These are phyloP conservation scores for Pachyuromys duprasi DNA, from an alignment of 2,797 vertebrate genomes.

Conservation along the genomic window DNA sequence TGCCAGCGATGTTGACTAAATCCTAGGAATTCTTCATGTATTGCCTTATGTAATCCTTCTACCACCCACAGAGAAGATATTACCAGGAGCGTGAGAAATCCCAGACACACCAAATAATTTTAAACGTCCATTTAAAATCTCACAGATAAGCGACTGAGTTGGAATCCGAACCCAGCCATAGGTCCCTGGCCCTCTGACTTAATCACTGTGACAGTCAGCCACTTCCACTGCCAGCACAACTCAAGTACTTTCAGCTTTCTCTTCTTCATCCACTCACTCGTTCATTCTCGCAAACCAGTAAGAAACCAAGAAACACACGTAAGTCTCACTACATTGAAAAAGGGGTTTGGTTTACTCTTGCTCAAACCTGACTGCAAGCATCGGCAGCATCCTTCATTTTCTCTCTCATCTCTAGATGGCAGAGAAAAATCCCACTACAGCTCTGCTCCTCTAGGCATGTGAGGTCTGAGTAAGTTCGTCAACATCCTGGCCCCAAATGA, in stretches of 20 bases:
- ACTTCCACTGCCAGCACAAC: neutral
- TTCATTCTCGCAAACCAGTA: neutral
- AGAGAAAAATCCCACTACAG: neutral
- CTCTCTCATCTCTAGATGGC: neutral
- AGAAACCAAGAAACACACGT: neutral
- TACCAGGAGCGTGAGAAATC: constrained; percentile 25
- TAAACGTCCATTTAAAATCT: constrained; percentile 23
- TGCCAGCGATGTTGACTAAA: neutral
- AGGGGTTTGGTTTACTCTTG: neutral
- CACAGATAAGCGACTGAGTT: neutral
- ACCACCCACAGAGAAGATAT: neutral
- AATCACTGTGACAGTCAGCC: neutral
- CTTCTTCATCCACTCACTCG: neutral
- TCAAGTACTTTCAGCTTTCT: neutral
- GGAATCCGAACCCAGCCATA: neutral
- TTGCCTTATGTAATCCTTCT: constrained; percentile 12
- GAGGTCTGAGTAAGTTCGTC: neutral
- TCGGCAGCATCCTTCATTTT: neutral
- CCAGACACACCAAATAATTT: neutral
- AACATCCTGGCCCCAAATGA: neutral
- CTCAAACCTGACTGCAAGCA: neutral
- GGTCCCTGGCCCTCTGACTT: neutral
- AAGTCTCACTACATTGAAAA: neutral
- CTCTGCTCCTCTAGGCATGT: neutral
- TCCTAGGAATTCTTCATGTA: neutral